Evolutionary conservation across 2,888 invertebrate species (phyloP).

Genomic region (Nephrotoma flavescens): DNA sequence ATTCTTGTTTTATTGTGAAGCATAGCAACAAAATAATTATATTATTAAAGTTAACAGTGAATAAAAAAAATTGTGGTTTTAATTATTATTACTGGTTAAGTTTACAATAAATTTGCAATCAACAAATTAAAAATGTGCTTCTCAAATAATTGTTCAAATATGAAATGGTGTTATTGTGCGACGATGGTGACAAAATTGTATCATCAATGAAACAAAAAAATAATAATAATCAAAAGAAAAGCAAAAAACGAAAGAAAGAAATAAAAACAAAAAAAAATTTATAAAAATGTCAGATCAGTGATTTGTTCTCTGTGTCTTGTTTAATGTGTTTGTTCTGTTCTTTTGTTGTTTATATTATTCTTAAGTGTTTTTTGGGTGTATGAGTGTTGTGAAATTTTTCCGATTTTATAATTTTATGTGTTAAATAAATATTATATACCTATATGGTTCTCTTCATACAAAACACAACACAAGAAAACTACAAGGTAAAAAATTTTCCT

Average conservation of each 20-base stretch:
- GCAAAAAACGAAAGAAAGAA: background rate
- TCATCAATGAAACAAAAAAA: background rate
- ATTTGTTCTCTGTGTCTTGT: background rate
- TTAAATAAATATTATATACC: background rate
- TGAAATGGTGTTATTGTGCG: background rate
- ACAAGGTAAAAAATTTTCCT: background rate
- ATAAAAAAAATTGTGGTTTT: background rate
- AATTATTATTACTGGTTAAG: background rate
- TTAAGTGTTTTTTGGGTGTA: background rate
- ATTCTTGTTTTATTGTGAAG: background rate
- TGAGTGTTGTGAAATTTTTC: background rate
- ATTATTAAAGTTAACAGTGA: background rate
- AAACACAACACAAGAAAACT: background rate
- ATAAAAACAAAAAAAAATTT: background rate
- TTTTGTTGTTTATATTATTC: background rate
- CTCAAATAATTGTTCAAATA: background rate
- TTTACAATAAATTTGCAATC: background rate
- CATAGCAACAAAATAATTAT: background rate
- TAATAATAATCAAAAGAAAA: background rate
- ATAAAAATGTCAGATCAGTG: background rate
- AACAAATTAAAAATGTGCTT: background rate
- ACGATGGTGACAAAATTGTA: background rate
- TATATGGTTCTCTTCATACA: background rate
- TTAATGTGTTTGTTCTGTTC: background rate
- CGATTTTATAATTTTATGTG: background rate